These are phyloP conservation scores for Salmo trutta DNA, from an alignment of 2,797 vertebrate species.

Conservation along the genomic window DNA sequence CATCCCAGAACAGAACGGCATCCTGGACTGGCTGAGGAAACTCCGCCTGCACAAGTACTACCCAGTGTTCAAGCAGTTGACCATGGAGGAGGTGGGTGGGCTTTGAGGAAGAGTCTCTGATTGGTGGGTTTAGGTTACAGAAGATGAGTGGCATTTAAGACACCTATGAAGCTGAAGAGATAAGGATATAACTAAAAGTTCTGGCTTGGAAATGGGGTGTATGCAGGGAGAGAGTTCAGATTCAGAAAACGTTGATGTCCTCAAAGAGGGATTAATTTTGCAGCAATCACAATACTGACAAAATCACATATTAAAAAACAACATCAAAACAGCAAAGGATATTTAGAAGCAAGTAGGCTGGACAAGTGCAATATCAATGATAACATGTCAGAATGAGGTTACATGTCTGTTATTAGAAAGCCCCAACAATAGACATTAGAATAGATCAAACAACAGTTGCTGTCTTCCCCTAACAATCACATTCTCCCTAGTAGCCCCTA, in stretches of 20 bases:
- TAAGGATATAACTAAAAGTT: no score
- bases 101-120: not conserved
- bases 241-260: no score
- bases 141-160: not conserved
- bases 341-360: no score
- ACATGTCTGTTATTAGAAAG: not conserved
- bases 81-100: slow-evolving; percentile 93
- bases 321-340: no score
- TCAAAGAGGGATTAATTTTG: no score
- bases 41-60: slow-evolving; percentile 97
- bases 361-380: no score
- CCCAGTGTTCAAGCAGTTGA: slow-evolving; percentile 95
- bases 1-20: slow-evolving; percentile 87
- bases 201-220: no score
- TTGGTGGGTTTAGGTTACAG: not conserved
- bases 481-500: not conserved
- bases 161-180: not conserved
- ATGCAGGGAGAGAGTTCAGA: no score
- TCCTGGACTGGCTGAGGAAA: slow-evolving; percentile 95
- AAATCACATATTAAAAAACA: no score
- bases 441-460: not conserved
- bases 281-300: no score
- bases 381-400: not conserved
- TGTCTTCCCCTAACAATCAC: not conserved
- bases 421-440: not conserved